These are phyloP conservation scores for Oxyscelio sp. DNA, from an alignment of 2,888 invertebrate genomes.

Conservation along the genomic window DNA sequence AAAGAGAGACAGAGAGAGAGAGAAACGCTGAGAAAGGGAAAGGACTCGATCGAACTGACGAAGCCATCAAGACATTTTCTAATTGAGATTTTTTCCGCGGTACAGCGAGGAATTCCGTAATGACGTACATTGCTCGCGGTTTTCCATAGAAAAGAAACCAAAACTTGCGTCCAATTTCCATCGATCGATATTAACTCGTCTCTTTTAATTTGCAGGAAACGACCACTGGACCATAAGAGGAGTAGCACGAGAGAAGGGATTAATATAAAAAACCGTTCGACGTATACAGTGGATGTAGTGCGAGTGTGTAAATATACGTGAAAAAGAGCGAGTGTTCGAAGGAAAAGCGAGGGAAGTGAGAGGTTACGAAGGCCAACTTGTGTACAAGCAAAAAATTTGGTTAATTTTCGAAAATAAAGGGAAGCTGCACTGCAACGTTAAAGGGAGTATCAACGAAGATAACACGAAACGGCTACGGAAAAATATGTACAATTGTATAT, in stretches of 20 bases:
- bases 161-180: conserved; percentile 8
- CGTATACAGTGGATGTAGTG: conserved; percentile 65
- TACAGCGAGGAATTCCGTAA: conserved; percentile 15
- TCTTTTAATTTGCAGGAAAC: conserved; percentile 55
- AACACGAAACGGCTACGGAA: conserved; percentile 15
- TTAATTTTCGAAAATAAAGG: conserved; percentile 29
- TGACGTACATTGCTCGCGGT: not conserved
- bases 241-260: conserved; percentile 60
- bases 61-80: conserved; percentile 21
- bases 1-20: conserved; percentile 25
- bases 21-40: conserved; percentile 33
- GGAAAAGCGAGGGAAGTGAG: conserved; percentile 56
- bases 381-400: conserved; percentile 42
- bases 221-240: conserved; percentile 52
- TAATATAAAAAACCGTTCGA: conserved; percentile 60
- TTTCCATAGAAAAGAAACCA: no score
- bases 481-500: conserved; percentile 53
- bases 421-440: conserved; percentile 2
- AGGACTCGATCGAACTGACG: conserved; percentile 18
- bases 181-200: not conserved
- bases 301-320: conserved; percentile 74
- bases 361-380: conserved; percentile 44
- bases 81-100: conserved; percentile 31
- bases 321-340: conserved; percentile 63
- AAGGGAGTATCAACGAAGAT: conserved; percentile 33